Evolutionary conservation across 2,888 invertebrate genomes (phyloP).

Genomic region (Platycheirus rosarum): DNA sequence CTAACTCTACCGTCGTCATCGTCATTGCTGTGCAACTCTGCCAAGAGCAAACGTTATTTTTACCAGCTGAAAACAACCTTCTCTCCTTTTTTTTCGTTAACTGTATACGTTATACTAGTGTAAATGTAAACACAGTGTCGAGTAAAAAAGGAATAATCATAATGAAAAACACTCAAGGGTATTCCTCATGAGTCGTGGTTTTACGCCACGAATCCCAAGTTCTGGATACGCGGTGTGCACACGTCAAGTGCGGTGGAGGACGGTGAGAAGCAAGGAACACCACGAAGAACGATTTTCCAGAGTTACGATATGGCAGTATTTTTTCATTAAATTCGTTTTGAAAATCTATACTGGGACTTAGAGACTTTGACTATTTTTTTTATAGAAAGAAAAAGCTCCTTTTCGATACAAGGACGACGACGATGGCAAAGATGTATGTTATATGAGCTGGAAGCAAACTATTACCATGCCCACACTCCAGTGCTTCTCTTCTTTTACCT

Average conservation of each 20-base stretch:
- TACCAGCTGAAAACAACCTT: no score
- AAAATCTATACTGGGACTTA: constrained; percentile 71
- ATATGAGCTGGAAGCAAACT: constrained; percentile 70
- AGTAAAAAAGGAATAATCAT: constrained; percentile 71
- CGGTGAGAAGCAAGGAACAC: constrained; percentile 24
- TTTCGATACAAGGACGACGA: constrained; percentile 3
- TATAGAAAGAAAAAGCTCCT: constrained; percentile 18
- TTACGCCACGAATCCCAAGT: constrained; percentile 45
- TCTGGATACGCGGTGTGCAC: constrained; percentile 40
- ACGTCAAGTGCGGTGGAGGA: constrained; percentile 44
- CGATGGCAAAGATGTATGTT: constrained; percentile 18
- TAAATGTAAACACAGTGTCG: constrained; percentile 12
- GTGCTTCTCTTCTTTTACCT: neutral
- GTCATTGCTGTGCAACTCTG: constrained; percentile 23
- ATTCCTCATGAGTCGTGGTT: constrained; percentile 48
- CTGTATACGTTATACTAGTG: neutral
- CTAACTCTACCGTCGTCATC: constrained; percentile 20
- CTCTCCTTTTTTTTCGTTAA: neutral
- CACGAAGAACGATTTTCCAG: constrained; percentile 12
- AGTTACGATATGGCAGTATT: constrained; percentile 61
- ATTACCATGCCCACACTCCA: constrained; percentile 56
- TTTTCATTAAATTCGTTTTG: constrained; percentile 74
- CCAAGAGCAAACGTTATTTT: constrained; percentile 33
- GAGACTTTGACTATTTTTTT: constrained; percentile 62
- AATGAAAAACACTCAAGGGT: constrained; percentile 75